Conservation (phyloP, 2,888 invertebrate species). For the Aphidoletes aphidimyza region DNA sequence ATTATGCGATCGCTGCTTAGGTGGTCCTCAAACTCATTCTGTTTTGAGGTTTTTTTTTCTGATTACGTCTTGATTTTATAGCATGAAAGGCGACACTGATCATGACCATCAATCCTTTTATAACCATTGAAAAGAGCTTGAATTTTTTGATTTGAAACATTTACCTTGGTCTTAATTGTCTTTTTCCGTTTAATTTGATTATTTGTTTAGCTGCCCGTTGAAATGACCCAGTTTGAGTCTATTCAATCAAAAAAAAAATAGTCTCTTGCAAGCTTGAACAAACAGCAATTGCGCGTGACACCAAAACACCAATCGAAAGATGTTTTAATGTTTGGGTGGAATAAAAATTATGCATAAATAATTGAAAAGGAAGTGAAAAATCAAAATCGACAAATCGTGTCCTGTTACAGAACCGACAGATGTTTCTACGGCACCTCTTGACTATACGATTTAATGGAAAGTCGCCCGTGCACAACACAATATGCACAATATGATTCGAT, state of each 20-base stretch:
- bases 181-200: background rate
- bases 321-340: background rate
- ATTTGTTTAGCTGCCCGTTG: constrained; percentile 26
- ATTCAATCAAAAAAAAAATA: background rate
- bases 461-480: background rate
- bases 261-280: background rate
- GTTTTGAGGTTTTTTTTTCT: background rate
- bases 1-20: background rate
- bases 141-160: too few relatives aligned
- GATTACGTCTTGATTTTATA: background rate
- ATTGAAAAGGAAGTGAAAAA: constrained; percentile 16
- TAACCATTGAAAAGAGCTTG: too few relatives aligned
- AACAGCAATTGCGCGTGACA: background rate
- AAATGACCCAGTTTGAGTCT: too few relatives aligned
- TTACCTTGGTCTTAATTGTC: too few relatives aligned
- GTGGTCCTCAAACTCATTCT: too few relatives aligned
- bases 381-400: constrained; percentile 24
- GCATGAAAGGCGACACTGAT: too few relatives aligned
- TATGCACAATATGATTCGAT: constrained; percentile 21
- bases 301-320: background rate
- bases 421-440: background rate
- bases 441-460: background rate
- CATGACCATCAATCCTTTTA: too few relatives aligned
- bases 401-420: background rate
- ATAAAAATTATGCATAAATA: background rate